Conservation (phyloP, 2,888 invertebrate genomes). For the Abrostola triplasia region DNA sequence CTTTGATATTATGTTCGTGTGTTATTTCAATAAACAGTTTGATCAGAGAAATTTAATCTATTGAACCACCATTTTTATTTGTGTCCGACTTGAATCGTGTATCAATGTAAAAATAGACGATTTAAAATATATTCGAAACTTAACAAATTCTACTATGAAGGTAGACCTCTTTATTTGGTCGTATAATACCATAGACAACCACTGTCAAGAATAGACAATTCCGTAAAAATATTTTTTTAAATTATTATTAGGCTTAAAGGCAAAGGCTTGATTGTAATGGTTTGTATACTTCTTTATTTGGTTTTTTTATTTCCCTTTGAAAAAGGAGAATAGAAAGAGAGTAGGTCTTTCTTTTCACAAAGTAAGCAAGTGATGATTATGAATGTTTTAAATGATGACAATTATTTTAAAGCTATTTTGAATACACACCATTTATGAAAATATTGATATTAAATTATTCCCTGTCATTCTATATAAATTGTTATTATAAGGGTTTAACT, state of each 20-base stretch:
- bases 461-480: too few species aligned
- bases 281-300: too few species aligned
- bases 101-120: conserved; percentile 54
- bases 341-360: too few species aligned
- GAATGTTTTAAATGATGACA: too few species aligned
- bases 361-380: too few species aligned
- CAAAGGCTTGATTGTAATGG: neutral
- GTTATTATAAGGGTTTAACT: too few species aligned
- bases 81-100: conserved; percentile 82
- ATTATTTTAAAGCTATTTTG: too few species aligned
- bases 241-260: neutral
- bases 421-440: too few species aligned
- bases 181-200: conserved; percentile 67
- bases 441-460: too few species aligned
- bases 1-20: conserved; percentile 58
- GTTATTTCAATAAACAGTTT: conserved; percentile 73
- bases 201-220: conserved; percentile 50
- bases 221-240: conserved; percentile 3
- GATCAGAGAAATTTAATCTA: conserved; percentile 76
- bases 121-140: conserved; percentile 49
- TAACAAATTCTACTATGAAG: conserved; percentile 21
- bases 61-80: conserved; percentile 88
- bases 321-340: too few species aligned
- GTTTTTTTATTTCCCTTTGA: too few species aligned
- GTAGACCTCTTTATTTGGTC: conserved; percentile 55